phyloP scores from a whole-genome alignment of 2,888 invertebrate species.

The Lycia hirtaria region DNA sequence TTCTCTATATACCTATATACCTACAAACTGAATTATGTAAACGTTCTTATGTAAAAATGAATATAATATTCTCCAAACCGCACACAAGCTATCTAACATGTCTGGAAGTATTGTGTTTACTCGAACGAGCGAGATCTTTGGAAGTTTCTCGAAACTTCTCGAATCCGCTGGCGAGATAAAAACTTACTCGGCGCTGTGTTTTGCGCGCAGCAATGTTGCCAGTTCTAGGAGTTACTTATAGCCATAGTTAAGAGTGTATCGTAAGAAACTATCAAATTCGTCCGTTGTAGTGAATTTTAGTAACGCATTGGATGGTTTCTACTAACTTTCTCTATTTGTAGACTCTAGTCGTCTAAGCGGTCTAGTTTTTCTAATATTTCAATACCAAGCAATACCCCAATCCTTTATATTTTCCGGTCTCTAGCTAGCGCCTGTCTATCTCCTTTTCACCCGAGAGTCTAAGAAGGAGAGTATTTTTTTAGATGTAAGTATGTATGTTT shows the following conservation, averaged over 20 bases:
- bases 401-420: no score
- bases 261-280: not conserved
- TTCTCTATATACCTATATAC: no score
- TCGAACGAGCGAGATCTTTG: conserved; percentile 19
- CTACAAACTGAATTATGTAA: not conserved
- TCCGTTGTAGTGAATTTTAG: not conserved
- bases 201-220: conserved; percentile 13
- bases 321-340: no score
- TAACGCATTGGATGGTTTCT: not conserved
- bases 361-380: no score
- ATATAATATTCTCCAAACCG: conserved; percentile 2
- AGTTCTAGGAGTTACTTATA: conserved; percentile 13
- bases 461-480: no score
- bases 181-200: conserved; percentile 33
- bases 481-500: no score
- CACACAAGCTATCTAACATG: conserved; percentile 18
- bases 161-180: conserved; percentile 39
- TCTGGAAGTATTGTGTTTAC: conserved; percentile 39
- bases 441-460: no score
- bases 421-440: no score
- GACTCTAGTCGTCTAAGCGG: no score
- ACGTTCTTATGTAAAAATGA: not conserved
- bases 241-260: not conserved
- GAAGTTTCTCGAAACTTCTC: conserved; percentile 38
- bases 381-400: no score